These are phyloP conservation scores for Clinocottus analis DNA, from an alignment of 2,113 vertebrate species.

Conservation along the genomic window DNA sequence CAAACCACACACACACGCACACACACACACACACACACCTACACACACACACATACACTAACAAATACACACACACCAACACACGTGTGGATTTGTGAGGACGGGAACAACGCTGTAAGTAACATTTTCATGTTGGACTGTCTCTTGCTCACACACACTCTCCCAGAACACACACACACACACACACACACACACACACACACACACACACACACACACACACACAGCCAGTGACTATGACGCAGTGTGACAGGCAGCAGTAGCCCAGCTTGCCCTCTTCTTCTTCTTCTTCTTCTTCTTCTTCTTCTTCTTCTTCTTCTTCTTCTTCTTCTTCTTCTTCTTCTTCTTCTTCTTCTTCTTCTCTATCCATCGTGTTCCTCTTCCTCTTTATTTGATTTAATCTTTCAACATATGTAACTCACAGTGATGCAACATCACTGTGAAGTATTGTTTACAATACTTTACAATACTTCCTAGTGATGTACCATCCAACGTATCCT, in stretches of 20 bases:
- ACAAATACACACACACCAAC: conserved; percentile 25
- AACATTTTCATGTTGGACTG: conserved; percentile 54
- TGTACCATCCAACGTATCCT: no score
- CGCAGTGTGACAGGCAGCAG: conserved; percentile 66
- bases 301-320: conserved; percentile 34
- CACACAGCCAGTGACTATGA: conserved; percentile 60
- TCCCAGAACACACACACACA: conserved; percentile 37
- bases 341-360: conserved; percentile 33
- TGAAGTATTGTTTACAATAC: neutral
- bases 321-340: conserved; percentile 5
- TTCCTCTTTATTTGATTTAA: neutral
- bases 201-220: conserved; percentile 34
- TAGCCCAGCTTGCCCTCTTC: conserved; percentile 47
- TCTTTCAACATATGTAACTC: neutral
- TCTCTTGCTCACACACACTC: conserved; percentile 20
- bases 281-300: conserved; percentile 31
- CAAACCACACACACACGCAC: conserved; percentile 37
- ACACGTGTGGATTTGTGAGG: conserved; percentile 36
- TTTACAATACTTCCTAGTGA: no score
- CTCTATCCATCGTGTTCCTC: conserved; percentile 2
- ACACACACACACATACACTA: conserved; percentile 37
- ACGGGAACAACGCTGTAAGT: conserved; percentile 53
- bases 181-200: conserved; percentile 39
- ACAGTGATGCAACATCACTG: neutral
- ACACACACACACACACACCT: conserved; percentile 34